A percentile compares a stretch with the other conserved stretches of the same genome.
Evolutionary conservation across 1,140 invertebrate species (phyloP).

Genomic region (Episyrphus balteatus): DNA sequence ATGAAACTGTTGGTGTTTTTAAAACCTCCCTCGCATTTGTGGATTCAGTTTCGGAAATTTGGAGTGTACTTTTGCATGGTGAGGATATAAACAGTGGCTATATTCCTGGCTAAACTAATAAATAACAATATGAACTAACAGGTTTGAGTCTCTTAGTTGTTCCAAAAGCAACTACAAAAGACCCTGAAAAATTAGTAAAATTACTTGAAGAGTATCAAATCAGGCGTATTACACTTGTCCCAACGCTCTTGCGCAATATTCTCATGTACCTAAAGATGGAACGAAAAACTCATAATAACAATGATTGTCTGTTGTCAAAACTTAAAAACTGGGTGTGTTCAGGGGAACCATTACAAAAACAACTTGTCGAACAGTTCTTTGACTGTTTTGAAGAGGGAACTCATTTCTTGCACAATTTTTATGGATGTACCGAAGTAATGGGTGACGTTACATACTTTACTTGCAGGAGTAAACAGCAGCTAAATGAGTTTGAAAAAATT

Average conservation of each 20-base stretch:
- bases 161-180: constrained; percentile 54
- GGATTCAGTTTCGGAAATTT: constrained; percentile 76
- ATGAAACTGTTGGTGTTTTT: constrained; percentile 64
- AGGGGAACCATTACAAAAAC: constrained; percentile 58
- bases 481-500: constrained; percentile 53
- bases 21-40: constrained; percentile 84
- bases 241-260: constrained; percentile 66
- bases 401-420: constrained; percentile 74
- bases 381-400: constrained; percentile 47
- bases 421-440: constrained; percentile 81
- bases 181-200: constrained; percentile 59
- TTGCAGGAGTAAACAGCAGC: constrained; percentile 42
- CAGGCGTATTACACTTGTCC: constrained; percentile 66
- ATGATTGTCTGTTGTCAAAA: constrained; percentile 40
- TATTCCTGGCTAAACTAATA: no score
- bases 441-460: constrained; percentile 64
- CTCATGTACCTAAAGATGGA: constrained; percentile 55
- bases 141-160: constrained; percentile 53
- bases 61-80: constrained; percentile 64
- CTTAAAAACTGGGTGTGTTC: constrained; percentile 73
- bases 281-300: constrained; percentile 29
- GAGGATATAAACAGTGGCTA: no score
- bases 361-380: constrained; percentile 62
- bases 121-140: no score
- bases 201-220: constrained; percentile 60